phyloP scores from a whole-genome alignment of 1,140 invertebrate species.

The Idris sp. region DNA sequence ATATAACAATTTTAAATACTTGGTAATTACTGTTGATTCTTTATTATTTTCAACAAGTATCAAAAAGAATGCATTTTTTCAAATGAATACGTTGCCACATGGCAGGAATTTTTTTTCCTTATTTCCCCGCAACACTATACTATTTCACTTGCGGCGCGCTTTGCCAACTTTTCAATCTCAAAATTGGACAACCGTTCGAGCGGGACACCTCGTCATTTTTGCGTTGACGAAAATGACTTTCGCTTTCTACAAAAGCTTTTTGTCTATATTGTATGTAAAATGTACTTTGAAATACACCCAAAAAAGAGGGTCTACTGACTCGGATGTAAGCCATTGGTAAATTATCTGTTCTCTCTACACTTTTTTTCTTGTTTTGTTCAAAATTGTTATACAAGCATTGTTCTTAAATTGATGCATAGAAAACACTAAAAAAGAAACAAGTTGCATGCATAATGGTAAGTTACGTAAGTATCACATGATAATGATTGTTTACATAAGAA shows the following conservation, averaged over 20 bases:
- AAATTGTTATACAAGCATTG: constrained; percentile 13
- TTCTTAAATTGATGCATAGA: constrained; percentile 22
- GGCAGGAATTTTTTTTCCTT: too few species aligned
- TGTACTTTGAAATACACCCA: constrained; percentile 42
- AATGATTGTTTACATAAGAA: too few species aligned
- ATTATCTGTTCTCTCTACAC: constrained; percentile 31
- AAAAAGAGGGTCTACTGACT: constrained; percentile 33
- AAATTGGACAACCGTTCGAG: constrained; percentile 55
- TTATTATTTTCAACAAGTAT: too few species aligned
- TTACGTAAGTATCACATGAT: too few species aligned
- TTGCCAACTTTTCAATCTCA: constrained; percentile 51
- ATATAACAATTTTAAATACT: too few species aligned
- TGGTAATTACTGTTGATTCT: too few species aligned
- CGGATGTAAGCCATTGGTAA: constrained; percentile 20
- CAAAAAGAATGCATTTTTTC: too few species aligned
- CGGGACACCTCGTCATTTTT: constrained; percentile 50
- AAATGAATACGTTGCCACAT: too few species aligned
- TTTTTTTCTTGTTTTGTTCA: constrained; percentile 17
- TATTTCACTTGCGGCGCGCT: constrained; percentile 41
- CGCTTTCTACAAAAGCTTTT: constrained; percentile 39
- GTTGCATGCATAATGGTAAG: too few species aligned
- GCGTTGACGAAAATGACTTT: constrained; percentile 51
- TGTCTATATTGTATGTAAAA: constrained; percentile 44
- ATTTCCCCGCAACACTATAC: too few species aligned
- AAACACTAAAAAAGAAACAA: too few species aligned